Evolutionary conservation across 23 tunicate species (phyloP), one percentile per base, ranked within the genome.

Genomic region (Phallusia fumigata): DNA sequence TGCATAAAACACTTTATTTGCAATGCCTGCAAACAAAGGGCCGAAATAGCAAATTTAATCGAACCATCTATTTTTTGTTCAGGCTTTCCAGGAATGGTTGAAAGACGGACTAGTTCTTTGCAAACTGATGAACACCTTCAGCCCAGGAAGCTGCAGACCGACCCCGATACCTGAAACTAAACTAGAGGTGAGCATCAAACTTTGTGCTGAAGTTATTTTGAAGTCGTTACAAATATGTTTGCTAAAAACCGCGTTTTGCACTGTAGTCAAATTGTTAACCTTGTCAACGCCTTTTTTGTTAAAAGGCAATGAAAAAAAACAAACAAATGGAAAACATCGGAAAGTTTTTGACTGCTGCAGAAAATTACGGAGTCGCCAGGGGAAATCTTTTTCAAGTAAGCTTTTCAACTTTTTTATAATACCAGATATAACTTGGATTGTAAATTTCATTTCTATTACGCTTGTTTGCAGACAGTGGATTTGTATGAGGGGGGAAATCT

Each of bases 261-360:
- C 10, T 40, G 47, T 10, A 3, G 10, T n/a, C n/a, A n/a, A n/a
- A n/a, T n/a, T n/a, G n/a, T n/a, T 40, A 40, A 3, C 10, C 47
- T 40, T 40, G 10, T 40, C 47, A 40, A 40, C 10, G 10, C 10
- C 5, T 10, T 40, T 40, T 40, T 40, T 40, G 10, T 10, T 3
- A 40, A 3, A n/a, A 95, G 99, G 99, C 99, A 8, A 86, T 90
- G 89, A 85, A 73, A 83, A 82, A 64, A 44, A 86, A 85, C 79
- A 86, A 90, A 80, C 89, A 90, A 76, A 83, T 49, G 76, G 99
- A 95, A 81, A 95, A 95, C 52, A 95, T 95, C 64, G 87, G 86
- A 36, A 84, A 83, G 77, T 95, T 95, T 86, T 84, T 95, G 26
- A 80, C 78, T 80, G 99, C 99, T 0, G 86, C 86, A 33, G 86